Base-by-base conservation (phyloP, 2,888 invertebrate species). In the Noctua fimbriata region DNA sequence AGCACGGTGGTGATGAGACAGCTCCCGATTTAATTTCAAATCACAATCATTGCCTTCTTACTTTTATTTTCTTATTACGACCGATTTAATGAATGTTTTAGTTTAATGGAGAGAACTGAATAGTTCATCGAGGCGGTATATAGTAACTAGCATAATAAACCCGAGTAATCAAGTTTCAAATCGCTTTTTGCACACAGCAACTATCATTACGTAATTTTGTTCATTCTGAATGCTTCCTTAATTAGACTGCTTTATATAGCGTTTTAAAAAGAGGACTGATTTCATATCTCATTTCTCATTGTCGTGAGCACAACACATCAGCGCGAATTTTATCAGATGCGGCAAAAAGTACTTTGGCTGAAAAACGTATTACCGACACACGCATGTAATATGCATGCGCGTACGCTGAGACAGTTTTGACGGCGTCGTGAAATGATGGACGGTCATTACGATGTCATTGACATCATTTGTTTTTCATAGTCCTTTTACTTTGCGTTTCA, bases 371-470 rank as follows among this genome's bases (percentile, higher is more conserved):
- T 86, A 82, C 80, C 71, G 76, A 82, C 86, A 84, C 67, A 85
- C 81, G 85, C 87, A 85, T 88, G 81, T 88, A 89, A 91, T 86
- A 80, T 86, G 79, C 75, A 71, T 80, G 77, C 81, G 84, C 85
- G 79, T 78, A 81, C 87, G 83, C 89, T 92, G 93, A 93, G 93
- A 94, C 93, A 93, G 93, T 94, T 95, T 93, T 94, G 94, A 94
- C 93, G 93, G 92, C 83, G 80, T 89, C 81, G 87, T 88, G 91
- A 93, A 94, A 93, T 93, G 94, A 95, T 93, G 93, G 93, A 93
- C 93, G 93, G 92, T 94, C 94, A 94, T 94, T 94, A 94, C 66
- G 77, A 87, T 94, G 95, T 94, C 95, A 94, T 94, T 94, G 95
- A 94, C 95, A 94, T 95, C 94, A 91, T 93, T 95, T 94, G 93